Conservation (phyloP, 2,113 vertebrate genomes). For the Probosciger aterrimus region DNA sequence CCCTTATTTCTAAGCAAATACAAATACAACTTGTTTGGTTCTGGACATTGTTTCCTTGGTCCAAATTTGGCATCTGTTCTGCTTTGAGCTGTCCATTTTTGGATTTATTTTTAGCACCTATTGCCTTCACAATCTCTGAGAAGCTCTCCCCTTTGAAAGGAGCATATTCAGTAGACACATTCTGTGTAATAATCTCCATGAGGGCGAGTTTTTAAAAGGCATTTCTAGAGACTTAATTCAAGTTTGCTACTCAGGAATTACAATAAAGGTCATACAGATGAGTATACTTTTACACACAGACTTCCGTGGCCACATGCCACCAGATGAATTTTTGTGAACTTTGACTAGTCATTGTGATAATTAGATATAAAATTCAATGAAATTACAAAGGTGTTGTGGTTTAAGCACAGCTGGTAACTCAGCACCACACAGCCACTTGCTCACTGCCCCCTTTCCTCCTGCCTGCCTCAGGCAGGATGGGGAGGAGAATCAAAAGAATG, state of each 20-base stretch:
- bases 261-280: background rate
- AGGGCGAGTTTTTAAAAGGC: background rate
- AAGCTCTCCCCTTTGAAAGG: background rate
- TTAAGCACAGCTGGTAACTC: background rate
- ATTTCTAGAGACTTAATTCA: background rate
- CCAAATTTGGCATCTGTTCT: background rate
- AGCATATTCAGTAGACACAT: background rate
- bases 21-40: background rate
- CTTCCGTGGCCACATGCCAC: background rate
- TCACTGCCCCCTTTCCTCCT: background rate
- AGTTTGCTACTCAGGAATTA: background rate
- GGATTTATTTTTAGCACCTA: background rate
- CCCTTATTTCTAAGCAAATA: background rate
- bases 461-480: background rate
- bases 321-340: background rate
- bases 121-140: background rate
- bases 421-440: background rate
- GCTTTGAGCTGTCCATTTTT: background rate
- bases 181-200: background rate
- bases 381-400: background rate
- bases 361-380: background rate
- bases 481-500: background rate
- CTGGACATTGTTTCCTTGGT: background rate
- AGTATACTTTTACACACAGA: background rate
- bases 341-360: background rate